These are phyloP conservation scores for Momotus momota DNA, from an alignment of 2,797 vertebrate species.

Conservation along the genomic window DNA sequence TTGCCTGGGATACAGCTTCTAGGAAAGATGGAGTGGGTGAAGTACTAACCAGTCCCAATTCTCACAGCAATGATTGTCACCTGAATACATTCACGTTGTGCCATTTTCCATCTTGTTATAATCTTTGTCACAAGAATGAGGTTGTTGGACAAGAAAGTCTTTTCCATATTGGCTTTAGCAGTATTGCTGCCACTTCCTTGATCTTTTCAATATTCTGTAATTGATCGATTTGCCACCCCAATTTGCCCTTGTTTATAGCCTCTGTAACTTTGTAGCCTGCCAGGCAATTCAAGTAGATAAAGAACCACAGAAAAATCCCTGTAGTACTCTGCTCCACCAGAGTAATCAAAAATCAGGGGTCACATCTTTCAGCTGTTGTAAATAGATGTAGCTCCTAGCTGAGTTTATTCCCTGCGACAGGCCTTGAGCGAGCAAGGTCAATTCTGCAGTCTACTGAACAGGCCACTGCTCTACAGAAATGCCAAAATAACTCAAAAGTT, in stretches of 20 bases:
- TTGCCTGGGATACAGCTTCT: conserved; percentile 46
- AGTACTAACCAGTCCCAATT: conserved; percentile 47
- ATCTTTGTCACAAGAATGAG: conserved; percentile 10
- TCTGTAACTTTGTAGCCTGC: background rate
- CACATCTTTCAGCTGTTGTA: background rate
- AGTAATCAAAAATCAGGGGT: background rate
- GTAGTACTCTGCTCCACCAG: background rate
- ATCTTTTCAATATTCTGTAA: conserved; percentile 41
- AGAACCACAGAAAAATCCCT: background rate
- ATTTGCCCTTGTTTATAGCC: conserved; percentile 29
- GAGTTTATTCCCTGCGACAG: background rate
- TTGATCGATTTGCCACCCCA: conserved; percentile 18
- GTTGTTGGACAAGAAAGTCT: background rate
- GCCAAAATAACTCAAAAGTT: background rate
- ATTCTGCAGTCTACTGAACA: background rate
- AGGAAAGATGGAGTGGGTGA: background rate
- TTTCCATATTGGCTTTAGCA: background rate
- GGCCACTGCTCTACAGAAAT: background rate
- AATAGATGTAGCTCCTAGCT: background rate
- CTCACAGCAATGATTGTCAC: conserved; percentile 46
- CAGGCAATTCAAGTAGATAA: background rate
- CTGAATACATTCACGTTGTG: conserved; percentile 27
- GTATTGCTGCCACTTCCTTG: background rate
- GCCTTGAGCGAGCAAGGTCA: background rate
- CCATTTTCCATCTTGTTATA: conserved; percentile 52